Base-by-base conservation (phyloP, 2,888 invertebrate genomes). In the Pterostichus madidus region DNA sequence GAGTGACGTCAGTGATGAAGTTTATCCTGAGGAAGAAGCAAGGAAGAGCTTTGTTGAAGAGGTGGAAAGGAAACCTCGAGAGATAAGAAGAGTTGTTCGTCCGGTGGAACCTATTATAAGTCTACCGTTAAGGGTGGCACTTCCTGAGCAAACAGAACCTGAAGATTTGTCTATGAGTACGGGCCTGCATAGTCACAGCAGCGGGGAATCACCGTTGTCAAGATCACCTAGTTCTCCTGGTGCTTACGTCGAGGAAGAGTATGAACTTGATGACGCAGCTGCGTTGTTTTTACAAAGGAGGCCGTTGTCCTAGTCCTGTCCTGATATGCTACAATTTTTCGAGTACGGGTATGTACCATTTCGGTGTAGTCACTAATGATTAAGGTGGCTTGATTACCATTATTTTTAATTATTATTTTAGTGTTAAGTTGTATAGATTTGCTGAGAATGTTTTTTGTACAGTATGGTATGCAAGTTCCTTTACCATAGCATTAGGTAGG, bases 111-210 rank as follows among this genome's bases (percentile, higher is more conserved):
- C 91, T 53, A 84, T 87, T 44, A 86, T 88, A 73, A 86, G 88
- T 85, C 90, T 88, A 84, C 89, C 86, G 0, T 85, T 89, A 24
- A 87, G 88, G 83, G 86, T 88, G 84, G 44, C 88, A 6, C 88
- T 93, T 71, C 96, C 97, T 15, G 96, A 95, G 89, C 97, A 97
- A 91, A 97, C 97, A 1, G 97, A 97, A 89, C 97, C 97, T 6
- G 97, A 97, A 89, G 97, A 97, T 89, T 91, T 97, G 85, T 96
- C 96, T 80, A 94, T 97, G 92, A 93, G 92, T 68, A 91, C 91
- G 5, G 91, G 91, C 0, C 87, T 90, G 85, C 89, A 90, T 85
- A 91, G 91, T 2, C 91, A 91, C 85, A 91, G 91, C 86, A 91
- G 91, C 84, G 90, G 90, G 0, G 89, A 88, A 76, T 88, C 87